A percentile compares a stretch with the other conserved stretches of the same genome.
Evolutionary conservation across 2,113 vertebrate species (phyloP).

Genomic region (Oostethus manadensis): DNA sequence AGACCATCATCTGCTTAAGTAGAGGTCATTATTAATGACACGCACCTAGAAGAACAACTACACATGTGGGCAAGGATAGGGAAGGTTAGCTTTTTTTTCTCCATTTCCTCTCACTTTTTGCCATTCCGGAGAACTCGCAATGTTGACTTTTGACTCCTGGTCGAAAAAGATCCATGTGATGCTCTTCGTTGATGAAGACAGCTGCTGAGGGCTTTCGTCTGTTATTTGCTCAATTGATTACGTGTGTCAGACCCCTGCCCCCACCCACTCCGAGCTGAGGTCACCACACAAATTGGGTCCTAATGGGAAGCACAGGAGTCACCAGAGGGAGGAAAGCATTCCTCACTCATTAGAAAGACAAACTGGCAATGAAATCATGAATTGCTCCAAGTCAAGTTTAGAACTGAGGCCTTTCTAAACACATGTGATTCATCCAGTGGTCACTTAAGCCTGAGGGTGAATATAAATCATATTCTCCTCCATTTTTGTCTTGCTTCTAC

Average conservation of each 20-base stretch:
- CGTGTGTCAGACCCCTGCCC: slow-evolving; percentile 16
- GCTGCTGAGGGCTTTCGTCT: slow-evolving; percentile 39
- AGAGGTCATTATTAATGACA: slow-evolving; percentile 59
- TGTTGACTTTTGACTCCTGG: slow-evolving; percentile 66
- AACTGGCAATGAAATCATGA: slow-evolving; percentile 1
- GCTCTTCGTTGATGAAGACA: slow-evolving; percentile 24
- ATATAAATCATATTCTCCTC: neutral
- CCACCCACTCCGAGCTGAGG: slow-evolving; percentile 2
- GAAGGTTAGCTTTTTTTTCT: slow-evolving; percentile 47
- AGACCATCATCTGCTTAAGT: slow-evolving; percentile 73
- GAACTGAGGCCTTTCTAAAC: neutral
- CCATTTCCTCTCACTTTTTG: slow-evolving; percentile 34
- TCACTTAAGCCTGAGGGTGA: neutral
- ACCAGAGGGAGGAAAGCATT: slow-evolving; percentile 4
- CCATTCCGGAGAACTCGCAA: slow-evolving; percentile 36
- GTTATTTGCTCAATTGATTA: slow-evolving; percentile 43
- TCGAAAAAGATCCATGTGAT: slow-evolving; percentile 56
- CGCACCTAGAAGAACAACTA: slow-evolving; percentile 53
- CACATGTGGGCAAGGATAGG: slow-evolving; percentile 44
- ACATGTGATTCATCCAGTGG: neutral
- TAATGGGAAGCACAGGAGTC: neutral
- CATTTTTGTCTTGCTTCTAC: neutral
- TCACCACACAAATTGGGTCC: slow-evolving; percentile 16
- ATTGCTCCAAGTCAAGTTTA: slow-evolving; percentile 3
- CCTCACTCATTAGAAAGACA: slow-evolving; percentile 12